A percentile compares a stretch with the other conserved stretches of the same genome.
Conservation (phyloP, 2,888 invertebrate genomes). For the Harpalus rubripes region DNA sequence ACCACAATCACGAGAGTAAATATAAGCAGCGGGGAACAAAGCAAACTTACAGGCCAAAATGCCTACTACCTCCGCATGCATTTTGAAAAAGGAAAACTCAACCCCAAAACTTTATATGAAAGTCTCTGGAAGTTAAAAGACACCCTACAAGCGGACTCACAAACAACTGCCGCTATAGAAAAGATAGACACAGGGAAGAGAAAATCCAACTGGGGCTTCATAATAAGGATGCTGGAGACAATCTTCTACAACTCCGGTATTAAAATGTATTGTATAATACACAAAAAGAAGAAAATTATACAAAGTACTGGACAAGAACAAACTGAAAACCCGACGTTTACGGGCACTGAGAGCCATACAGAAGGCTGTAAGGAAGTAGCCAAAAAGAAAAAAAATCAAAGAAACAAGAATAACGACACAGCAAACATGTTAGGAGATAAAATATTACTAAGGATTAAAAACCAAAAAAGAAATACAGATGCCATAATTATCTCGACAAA, state of each 20-base stretch:
- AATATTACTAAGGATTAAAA: not conserved
- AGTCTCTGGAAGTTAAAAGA: not conserved
- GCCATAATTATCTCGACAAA: not conserved
- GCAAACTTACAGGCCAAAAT: too few relatives aligned
- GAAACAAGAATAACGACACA: not conserved
- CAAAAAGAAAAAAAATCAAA: not conserved
- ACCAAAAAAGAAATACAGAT: not conserved
- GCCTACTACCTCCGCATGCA: too few relatives aligned
- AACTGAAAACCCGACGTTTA: not conserved
- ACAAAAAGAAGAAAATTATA: not conserved
- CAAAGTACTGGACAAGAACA: not conserved
- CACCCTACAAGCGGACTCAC: not conserved
- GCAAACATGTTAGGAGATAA: not conserved
- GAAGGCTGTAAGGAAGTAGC: not conserved
- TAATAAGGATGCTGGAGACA: not conserved
- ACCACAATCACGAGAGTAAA: too few relatives aligned
- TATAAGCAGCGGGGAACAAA: too few relatives aligned
- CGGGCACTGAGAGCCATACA: not conserved
- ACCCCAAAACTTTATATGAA: not conserved
- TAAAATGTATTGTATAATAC: not conserved
- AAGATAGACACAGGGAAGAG: not conserved
- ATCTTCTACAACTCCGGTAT: not conserved
- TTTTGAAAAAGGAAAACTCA: too few relatives aligned
- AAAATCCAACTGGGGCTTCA: not conserved
- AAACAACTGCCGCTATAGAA: not conserved